These are phyloP conservation scores for Zaprionus gabonicus DNA, from an alignment of 1,140 invertebrate species.

Conservation along the genomic window DNA sequence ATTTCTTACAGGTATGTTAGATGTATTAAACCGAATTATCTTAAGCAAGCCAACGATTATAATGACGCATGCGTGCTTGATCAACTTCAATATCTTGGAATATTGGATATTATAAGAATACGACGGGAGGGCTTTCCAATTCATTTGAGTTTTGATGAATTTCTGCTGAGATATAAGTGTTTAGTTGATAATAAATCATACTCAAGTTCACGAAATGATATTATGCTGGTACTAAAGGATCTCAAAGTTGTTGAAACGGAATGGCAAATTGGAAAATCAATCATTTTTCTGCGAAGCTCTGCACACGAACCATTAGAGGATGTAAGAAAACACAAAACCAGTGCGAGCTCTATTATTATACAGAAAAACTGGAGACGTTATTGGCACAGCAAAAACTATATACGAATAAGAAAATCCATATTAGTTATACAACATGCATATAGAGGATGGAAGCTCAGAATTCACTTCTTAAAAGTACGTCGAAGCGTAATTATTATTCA, in stretches of 20 bases:
- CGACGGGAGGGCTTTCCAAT: slow-evolving; percentile 96
- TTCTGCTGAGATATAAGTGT: slow-evolving; percentile 87
- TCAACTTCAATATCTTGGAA: slow-evolving; percentile 96
- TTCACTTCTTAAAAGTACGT: slow-evolving; percentile 92
- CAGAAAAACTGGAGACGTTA: slow-evolving; percentile 91
- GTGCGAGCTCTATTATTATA: slow-evolving; percentile 90
- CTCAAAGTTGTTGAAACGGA: slow-evolving; percentile 89
- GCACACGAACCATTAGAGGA: slow-evolving; percentile 96
- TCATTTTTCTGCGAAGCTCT: slow-evolving; percentile 93
- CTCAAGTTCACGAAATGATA: slow-evolving; percentile 42
- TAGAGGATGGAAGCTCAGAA: slow-evolving; percentile 93
- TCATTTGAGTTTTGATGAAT: slow-evolving; percentile 92
- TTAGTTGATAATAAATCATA: slow-evolving; percentile 61
- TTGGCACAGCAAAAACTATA: slow-evolving; percentile 86
- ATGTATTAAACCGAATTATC: slow-evolving; percentile 97
- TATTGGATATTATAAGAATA: slow-evolving; percentile 98
- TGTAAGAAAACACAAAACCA: slow-evolving; percentile 88
- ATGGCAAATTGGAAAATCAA: slow-evolving; percentile 96
- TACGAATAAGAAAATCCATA: slow-evolving; percentile 85
- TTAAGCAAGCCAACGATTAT: slow-evolving; percentile 94
- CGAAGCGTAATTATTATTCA: slow-evolving; percentile 96
- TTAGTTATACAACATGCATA: slow-evolving; percentile 94
- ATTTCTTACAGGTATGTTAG: slow-evolving; percentile 91
- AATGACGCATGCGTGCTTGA: slow-evolving; percentile 93
- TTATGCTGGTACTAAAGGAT: slow-evolving; percentile 85